phyloP scores from a whole-genome alignment of 1,140 invertebrate species.

The Aethina tumida region DNA sequence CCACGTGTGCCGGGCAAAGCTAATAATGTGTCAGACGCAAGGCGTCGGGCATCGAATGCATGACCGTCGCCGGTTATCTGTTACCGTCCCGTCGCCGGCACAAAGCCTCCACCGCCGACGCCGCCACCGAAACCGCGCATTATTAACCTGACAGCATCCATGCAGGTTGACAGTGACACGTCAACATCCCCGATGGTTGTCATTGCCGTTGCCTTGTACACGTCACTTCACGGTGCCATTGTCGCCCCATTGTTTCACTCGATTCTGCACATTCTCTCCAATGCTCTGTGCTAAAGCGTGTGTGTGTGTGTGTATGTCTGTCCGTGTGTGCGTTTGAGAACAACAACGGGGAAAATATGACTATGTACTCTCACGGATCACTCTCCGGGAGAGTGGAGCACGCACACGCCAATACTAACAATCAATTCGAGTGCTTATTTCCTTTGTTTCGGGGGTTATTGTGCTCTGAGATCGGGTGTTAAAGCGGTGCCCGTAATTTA shows the following conservation, averaged over 20 bases:
- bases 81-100: too few species aligned
- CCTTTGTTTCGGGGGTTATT: too few species aligned
- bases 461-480: too few species aligned
- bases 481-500: too few species aligned
- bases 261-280: conserved; percentile 11
- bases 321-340: background rate
- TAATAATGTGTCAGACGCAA: conserved; percentile 16
- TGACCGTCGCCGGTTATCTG: conserved; percentile 11
- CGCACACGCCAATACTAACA: too few species aligned
- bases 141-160: conserved; percentile 10
- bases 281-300: background rate
- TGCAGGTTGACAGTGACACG: conserved; percentile 13
- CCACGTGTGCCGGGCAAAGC: background rate
- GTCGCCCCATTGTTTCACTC: conserved; percentile 12
- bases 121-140: background rate
- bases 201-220: conserved; percentile 14
- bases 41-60: conserved; percentile 12
- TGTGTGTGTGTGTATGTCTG: background rate
- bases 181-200: conserved; percentile 11
- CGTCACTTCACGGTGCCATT: conserved; percentile 13
- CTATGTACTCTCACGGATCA: too few species aligned
- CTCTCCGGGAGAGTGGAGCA: too few species aligned
- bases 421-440: too few species aligned
- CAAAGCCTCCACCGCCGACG: background rate
- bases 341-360: too few species aligned